Evolutionary conservation across 2,888 invertebrate genomes (phyloP), one percentile per base, ranked within the genome.

Genomic region (Disparrhopalites patrizii): DNA sequence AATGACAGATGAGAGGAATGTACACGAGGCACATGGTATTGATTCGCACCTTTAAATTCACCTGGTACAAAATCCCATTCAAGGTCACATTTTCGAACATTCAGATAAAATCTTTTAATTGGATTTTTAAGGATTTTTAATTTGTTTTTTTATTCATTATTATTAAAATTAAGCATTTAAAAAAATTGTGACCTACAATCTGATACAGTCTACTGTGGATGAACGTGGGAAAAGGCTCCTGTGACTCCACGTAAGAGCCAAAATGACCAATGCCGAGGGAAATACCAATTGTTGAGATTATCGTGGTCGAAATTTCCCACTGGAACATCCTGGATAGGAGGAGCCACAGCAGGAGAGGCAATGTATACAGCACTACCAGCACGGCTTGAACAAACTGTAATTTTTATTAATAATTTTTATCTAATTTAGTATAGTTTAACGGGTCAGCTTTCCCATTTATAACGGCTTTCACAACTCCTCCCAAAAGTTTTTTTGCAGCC

Each of bases 341-440:
- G 31, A 56, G 33, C 56, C 56, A 56, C 18, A 56, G 56, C 4
- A 56, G 8, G 18, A 33, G 4, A 8, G 56, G 56, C 56, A 56
- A 31, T 13, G 28, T 7, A 36, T 56, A 56, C 10, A 56, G n/a
- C 10, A 56, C 56, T 28, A 36, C n/a, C 20, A 56, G 33, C 30
- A 56, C 28, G 5, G 33, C 4, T 18, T 56, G 56, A 13, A 56
- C 20, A 33, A 56, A 56, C 56, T 56, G 33, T n/a, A 56, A 56
- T 18, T 5, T n/a, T 27, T 5, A 25, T 15, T 10, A 52, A 7
- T 13, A 36, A 36, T 36, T 15, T 36, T 36, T 10, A n/a, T n/a
- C n/a, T n/a, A n/a, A n/a, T n/a, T n/a, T n/a, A n/a, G n/a, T n/a
- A n/a, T n/a, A n/a, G n/a, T n/a, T n/a, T n/a, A n/a, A n/a, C n/a